These are phyloP conservation scores for Echinometra lucunter DNA, from an alignment of 53 echinoderm and acorn worm species.

Conservation along the genomic window DNA sequence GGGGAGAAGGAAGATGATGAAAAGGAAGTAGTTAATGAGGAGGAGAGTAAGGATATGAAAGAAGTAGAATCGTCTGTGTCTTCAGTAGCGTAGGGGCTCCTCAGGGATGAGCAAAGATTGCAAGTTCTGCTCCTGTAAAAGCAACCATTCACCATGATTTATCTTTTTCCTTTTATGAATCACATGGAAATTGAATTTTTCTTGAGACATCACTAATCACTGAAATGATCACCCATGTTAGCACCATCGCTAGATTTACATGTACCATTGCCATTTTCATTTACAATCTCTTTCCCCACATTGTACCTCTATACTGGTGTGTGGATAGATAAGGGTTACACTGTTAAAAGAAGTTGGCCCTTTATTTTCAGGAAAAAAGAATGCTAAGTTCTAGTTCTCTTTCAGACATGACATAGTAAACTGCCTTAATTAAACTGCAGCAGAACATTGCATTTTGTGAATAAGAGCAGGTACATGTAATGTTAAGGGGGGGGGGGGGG, in stretches of 20 bases:
- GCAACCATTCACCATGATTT: not conserved
- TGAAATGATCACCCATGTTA: not conserved
- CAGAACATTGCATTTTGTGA: no score
- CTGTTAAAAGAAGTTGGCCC: not conserved
- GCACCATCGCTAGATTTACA: not conserved
- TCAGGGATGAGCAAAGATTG: not conserved
- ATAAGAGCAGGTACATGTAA: no score
- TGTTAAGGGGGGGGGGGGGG: no score
- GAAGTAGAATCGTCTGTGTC: not conserved
- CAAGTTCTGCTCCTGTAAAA: not conserved
- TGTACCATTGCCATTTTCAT: not conserved
- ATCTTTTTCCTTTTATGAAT: not conserved
- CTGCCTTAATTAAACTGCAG: no score
- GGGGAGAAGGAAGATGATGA: slow-evolving; percentile 32
- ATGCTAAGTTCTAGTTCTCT: no score
- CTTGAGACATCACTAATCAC: not conserved
- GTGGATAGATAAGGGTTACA: not conserved
- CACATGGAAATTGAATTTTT: not conserved
- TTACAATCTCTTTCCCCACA: not conserved
- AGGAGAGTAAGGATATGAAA: not conserved
- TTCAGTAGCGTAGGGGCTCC: not conserved
- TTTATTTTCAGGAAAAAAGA: not conserved
- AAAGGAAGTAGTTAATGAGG: not conserved
- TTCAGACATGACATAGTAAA: no score
- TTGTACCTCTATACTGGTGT: not conserved